Conservation (phyloP, 2,888 invertebrate genomes). For the Lacanobia oleracea region DNA sequence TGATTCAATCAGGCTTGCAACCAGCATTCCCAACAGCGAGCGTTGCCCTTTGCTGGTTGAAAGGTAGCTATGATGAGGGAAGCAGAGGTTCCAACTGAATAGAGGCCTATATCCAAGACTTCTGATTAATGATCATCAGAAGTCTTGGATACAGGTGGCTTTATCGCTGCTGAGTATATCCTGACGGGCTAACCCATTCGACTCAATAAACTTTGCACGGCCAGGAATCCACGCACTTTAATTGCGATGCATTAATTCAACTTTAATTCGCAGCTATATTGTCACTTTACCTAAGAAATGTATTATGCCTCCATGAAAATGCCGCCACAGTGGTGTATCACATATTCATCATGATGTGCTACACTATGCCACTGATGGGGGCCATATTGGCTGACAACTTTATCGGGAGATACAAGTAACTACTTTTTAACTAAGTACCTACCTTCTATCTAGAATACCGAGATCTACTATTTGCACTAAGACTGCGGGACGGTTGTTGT, state of each 20-base stretch:
- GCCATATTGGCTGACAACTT: constrained; percentile 95
- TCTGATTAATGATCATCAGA: too few species aligned
- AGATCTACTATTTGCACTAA: background rate
- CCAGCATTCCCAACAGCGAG: background rate
- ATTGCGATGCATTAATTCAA: background rate
- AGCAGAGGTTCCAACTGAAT: background rate
- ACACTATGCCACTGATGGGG: constrained; percentile 93
- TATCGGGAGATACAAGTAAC: constrained; percentile 93
- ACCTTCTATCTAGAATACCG: background rate
- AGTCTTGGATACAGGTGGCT: too few species aligned
- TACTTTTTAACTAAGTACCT: background rate
- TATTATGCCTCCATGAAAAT: constrained; percentile 92
- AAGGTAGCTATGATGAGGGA: background rate
- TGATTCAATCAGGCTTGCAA: background rate
- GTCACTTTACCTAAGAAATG: constrained; percentile 93
- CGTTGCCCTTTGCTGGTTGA: background rate
- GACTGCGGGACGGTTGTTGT: background rate
- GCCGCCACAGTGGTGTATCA: constrained; percentile 94
- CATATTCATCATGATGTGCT: constrained; percentile 94
- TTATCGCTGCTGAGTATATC: background rate
- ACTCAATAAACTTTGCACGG: background rate
- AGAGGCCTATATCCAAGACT: too few species aligned
- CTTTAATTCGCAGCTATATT: constrained; percentile 92
- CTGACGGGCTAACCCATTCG: background rate
- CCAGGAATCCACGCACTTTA: background rate